Evolutionary conservation across 2,888 invertebrate species (phyloP), one percentile per base, ranked within the genome.

Genomic region (Chironomus riparius): DNA sequence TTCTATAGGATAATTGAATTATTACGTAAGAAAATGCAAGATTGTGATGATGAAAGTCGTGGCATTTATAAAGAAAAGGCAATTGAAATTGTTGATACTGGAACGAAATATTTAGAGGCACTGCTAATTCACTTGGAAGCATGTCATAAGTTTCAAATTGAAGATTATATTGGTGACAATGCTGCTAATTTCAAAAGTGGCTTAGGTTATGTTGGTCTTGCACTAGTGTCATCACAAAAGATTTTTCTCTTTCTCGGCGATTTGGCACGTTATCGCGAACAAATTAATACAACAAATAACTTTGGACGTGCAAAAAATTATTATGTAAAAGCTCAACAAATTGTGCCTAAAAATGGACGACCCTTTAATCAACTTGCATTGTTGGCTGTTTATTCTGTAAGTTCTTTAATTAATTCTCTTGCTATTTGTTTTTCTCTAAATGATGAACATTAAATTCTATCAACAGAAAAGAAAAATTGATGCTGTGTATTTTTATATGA

Each of bases 401-500:
- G 70, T 70, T 50, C 0, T 5, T 61, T 73, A 21, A 15, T 10
- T 28, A 74, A 18, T n/a, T 47, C 15, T 15, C 15, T 68, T 72
- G 47, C n/a, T 28, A 28, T 28, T 18, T 15, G 28, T 12, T 12
- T 62, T 62, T 13, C n/a, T 47, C 6, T 5, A 28, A 28, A 28
- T 3, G 28, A 28, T 28, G 7, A n/a, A 47, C 47, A 10, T 5
- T 70, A 47, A 47, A 10, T 38, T 2, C n/a, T n/a, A n/a, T n/a
- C 10, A 1, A 21, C 85, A 97, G 95, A 91, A 93, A 85, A 88
- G 95, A 81, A 95, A 94, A 86, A 86, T 97, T 78, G 97, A 97
- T 84, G 96, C 97, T n/a, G 94, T 97, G 5, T 98, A 97, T 84
- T 97, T 93, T 85, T 97, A 96, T 82, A 95, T 96, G 92, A 88